Base-by-base conservation (phyloP, 1,140 invertebrate species). In the Drosophila tristis region DNA sequence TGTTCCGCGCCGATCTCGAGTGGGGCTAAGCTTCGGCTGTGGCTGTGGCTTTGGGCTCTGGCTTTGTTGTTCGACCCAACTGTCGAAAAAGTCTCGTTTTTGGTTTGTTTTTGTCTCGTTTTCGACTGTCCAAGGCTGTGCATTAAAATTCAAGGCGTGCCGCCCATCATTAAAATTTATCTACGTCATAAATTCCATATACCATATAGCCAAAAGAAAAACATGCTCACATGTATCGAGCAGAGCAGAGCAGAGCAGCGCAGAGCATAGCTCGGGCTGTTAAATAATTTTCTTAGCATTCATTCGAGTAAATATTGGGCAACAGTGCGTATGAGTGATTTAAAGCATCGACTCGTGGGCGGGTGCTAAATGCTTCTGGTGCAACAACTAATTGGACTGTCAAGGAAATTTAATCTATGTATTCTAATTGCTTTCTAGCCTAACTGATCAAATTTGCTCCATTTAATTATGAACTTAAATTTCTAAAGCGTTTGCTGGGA, bases 81-180 rank as follows among this genome's bases (percentile, higher is more conserved):
- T 20, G 60, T 43, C 55, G 16, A 43, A 51, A 67, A 75, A 75
- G 51, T 39, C 51, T 20, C 16, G 50, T 39, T 53, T 39, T 39
- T 39, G 4, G 35, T 39, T 39, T 39, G 35, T 39, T 39, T 39
- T 39, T 11, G 50, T 49, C 47, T 68, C 35, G 31, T 71, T 55
- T 71, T 55, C 57, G 78, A 67, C 56, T 61, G 63, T 55, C 65
- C 78, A 86, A 86, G 82, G 82, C 79, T 75, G 20, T 58, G 68
- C 60, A 86, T 86, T 86, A 29, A 82, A 68, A 86, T 86, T 86
- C 82, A 86, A 86, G 82, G 82, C 78, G 84, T 82, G 82, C 61
- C 84, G 50, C 45, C 49, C 68, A 75, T 56, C 60, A 86, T 86
- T 89, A 71, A 68, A 82, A 64, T 89, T 82, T 66, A 86, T 87